phyloP scores from a whole-genome alignment of 2,888 invertebrate species.

The Lasioglossum figueresi region DNA sequence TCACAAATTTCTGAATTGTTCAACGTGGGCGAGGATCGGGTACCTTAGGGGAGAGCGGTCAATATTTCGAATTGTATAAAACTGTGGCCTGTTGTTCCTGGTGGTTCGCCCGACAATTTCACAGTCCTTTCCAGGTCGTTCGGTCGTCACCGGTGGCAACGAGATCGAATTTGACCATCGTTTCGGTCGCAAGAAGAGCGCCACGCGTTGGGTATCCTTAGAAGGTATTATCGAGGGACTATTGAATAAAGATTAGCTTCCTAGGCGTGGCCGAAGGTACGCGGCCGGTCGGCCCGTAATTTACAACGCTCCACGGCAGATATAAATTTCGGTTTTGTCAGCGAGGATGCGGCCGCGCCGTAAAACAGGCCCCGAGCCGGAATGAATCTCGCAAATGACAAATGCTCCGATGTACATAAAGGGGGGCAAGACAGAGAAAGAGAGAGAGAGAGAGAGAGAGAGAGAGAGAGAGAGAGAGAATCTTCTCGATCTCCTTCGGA shows the following conservation, averaged over 20 bases:
- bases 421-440: not conserved
- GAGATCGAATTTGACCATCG: not conserved
- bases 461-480: not conserved
- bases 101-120: not conserved
- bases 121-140: not conserved
- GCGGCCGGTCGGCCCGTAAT: slow-evolving; percentile 19
- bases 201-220: slow-evolving; percentile 9
- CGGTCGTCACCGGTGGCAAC: not conserved
- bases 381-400: slow-evolving; percentile 57
- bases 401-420: slow-evolving; percentile 42
- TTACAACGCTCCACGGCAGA: slow-evolving; percentile 32
- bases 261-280: slow-evolving; percentile 14
- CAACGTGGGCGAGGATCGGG: not conserved
- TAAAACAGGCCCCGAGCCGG: slow-evolving; percentile 27
- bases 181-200: not conserved
- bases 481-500: not conserved
- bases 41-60: not conserved
- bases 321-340: slow-evolving; percentile 52
- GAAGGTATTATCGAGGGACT: slow-evolving; percentile 20
- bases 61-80: not conserved
- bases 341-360: slow-evolving; percentile 42
- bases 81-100: not conserved
- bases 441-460: not conserved
- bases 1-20: not conserved
- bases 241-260: slow-evolving; percentile 28